Percentiles rank a stretch among this genome's conserved stretches.
These are phyloP conservation scores for Buphagus erythrorhynchus DNA, from an alignment of 2,797 vertebrate species.

Conservation along the genomic window DNA sequence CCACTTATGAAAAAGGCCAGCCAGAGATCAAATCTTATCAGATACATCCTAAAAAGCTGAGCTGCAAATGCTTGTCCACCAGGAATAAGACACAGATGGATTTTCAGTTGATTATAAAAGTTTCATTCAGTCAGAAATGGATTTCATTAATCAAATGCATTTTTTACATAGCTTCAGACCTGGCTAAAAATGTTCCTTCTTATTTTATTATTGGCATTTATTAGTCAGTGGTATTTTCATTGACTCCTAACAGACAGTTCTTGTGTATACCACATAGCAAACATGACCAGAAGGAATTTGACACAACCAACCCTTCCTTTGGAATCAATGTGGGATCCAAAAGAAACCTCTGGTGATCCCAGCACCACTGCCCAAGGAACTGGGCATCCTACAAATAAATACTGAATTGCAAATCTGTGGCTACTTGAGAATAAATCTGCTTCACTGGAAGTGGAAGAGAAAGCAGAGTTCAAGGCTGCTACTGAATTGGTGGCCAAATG, in stretches of 20 bases:
- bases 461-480: slow-evolving; percentile 59
- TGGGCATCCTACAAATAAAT: slow-evolving; percentile 57
- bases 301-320: slow-evolving; percentile 1
- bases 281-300: slow-evolving; percentile 23
- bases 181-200: slow-evolving; percentile 29
- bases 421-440: slow-evolving; percentile 47
- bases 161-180: not conserved
- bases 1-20: not conserved
- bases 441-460: slow-evolving; percentile 40
- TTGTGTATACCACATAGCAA: slow-evolving; percentile 21
- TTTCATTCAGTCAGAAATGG: not conserved
- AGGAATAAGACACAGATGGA: slow-evolving; percentile 2
- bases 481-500: slow-evolving; percentile 45
- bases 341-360: slow-evolving; percentile 10
- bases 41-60: not conserved
- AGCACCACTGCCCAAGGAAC: not conserved
- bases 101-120: not conserved
- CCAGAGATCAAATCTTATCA: not conserved
- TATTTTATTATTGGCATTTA: slow-evolving; percentile 59
- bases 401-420: slow-evolving; percentile 25
- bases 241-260: slow-evolving; percentile 62
- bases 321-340: not conserved
- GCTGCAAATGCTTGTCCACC: not conserved
- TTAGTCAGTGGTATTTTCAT: slow-evolving; percentile 66
- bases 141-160: slow-evolving; percentile 12